phyloP scores from a whole-genome alignment of 2,888 invertebrate genomes.

The Limenitis camilla region DNA sequence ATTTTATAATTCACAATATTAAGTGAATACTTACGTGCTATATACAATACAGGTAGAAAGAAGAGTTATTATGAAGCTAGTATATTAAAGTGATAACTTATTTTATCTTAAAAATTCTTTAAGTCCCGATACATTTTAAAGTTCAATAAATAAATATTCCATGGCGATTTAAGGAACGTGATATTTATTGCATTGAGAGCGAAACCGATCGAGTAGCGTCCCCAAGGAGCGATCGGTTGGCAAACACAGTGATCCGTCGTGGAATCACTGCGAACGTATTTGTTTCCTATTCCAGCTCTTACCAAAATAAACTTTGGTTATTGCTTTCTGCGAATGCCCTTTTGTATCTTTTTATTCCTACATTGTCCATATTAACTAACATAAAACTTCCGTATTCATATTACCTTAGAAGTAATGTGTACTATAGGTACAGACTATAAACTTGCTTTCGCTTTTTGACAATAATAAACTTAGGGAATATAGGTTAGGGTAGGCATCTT shows the following conservation, averaged over 20 bases:
- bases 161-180: constrained; percentile 25
- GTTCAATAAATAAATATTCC: neutral
- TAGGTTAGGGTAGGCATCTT: no score
- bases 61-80: no score
- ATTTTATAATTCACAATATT: no score
- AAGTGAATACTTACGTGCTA: no score
- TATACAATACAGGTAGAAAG: no score
- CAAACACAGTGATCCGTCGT: constrained; percentile 45
- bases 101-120: no score
- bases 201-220: constrained; percentile 49
- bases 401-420: constrained; percentile 13
- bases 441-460: no score
- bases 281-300: constrained; percentile 29
- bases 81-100: no score
- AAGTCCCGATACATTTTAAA: neutral
- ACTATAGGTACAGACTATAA: constrained; percentile 20
- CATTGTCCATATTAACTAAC: no score
- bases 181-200: constrained; percentile 58
- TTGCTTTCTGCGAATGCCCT: constrained; percentile 7
- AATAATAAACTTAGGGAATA: no score
- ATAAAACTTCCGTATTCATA: no score
- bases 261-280: constrained; percentile 30
- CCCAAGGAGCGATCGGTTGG: constrained; percentile 65
- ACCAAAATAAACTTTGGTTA: constrained; percentile 20
- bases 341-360: neutral